Percentiles rank a stretch among this genome's conserved stretches.
phyloP scores from a whole-genome alignment of 2,888 invertebrate species.

The Hipparchia sbordonii region DNA sequence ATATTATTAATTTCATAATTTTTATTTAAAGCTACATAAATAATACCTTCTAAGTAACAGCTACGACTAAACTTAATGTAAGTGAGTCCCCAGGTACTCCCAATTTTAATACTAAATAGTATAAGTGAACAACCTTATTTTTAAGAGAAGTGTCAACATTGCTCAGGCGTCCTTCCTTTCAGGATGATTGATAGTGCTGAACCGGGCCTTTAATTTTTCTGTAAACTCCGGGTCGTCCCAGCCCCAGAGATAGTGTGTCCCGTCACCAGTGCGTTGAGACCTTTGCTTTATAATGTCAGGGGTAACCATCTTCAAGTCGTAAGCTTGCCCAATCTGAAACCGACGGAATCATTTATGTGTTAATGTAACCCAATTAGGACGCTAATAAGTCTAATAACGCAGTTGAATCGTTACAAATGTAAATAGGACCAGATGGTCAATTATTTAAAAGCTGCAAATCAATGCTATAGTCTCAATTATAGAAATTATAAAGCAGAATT shows the following conservation, averaged over 20 bases:
- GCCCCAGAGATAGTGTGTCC: constrained; percentile 87
- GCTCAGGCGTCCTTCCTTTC: constrained; percentile 52
- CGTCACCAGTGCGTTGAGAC: constrained; percentile 85
- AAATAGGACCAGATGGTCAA: no score
- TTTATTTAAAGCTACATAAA: neutral
- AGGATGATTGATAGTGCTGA: constrained; percentile 56
- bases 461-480: no score
- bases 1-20: neutral
- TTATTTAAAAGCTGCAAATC: no score
- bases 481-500: no score
- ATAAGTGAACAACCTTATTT: neutral
- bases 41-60: neutral
- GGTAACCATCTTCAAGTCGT: constrained; percentile 88
- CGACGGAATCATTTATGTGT: neutral
- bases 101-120: neutral
- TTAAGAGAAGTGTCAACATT: neutral
- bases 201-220: constrained; percentile 68
- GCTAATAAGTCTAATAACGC: no score
- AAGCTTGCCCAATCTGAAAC: constrained; percentile 87
- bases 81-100: neutral
- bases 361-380: no score
- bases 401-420: no score
- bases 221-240: constrained; percentile 86
- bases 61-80: neutral
- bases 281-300: constrained; percentile 85